phyloP scores from a whole-genome alignment of 1,140 invertebrate genomes.

The Ceratoteleas bidentatus region DNA sequence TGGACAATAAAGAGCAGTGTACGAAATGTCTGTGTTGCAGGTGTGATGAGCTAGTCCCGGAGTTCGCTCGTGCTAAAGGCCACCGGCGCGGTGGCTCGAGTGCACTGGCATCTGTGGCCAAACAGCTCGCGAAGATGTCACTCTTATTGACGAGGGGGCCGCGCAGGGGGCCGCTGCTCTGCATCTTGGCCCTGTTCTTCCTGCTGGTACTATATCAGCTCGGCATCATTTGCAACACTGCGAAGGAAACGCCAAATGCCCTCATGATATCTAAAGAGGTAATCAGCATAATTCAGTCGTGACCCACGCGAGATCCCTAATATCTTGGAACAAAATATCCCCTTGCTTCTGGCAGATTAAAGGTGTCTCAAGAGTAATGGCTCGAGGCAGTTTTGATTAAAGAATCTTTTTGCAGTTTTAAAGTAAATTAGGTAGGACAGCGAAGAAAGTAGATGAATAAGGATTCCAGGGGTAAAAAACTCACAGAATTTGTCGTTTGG shows the following conservation, averaged over 20 bases:
- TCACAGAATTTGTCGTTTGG: too few relatives aligned
- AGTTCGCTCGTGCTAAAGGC: conserved; percentile 38
- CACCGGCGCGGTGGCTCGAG: conserved; percentile 48
- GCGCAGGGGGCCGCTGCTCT: conserved; percentile 75
- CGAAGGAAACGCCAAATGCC: conserved; percentile 72
- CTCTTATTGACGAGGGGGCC: conserved; percentile 74
- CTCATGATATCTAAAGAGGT: conserved; percentile 79
- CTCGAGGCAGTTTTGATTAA: neutral
- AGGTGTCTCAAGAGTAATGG: neutral
- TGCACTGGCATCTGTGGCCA: conserved; percentile 54
- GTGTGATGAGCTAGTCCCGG: too few relatives aligned
- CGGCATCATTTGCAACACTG: conserved; percentile 75
- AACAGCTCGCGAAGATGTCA: conserved; percentile 69
- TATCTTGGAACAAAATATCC: neutral
- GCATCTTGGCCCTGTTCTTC: conserved; percentile 73
- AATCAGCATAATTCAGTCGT: conserved; percentile 19
- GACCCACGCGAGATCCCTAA: neutral
- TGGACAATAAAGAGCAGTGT: too few relatives aligned
- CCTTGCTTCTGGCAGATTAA: neutral
- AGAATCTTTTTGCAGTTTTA: neutral
- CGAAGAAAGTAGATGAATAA: too few relatives aligned
- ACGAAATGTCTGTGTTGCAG: too few relatives aligned
- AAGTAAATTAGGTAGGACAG: neutral
- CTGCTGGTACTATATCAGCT: conserved; percentile 78
- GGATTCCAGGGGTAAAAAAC: too few relatives aligned